Conservation (phyloP, 2,797 vertebrate species). For the Anguilla pacifica region DNA sequence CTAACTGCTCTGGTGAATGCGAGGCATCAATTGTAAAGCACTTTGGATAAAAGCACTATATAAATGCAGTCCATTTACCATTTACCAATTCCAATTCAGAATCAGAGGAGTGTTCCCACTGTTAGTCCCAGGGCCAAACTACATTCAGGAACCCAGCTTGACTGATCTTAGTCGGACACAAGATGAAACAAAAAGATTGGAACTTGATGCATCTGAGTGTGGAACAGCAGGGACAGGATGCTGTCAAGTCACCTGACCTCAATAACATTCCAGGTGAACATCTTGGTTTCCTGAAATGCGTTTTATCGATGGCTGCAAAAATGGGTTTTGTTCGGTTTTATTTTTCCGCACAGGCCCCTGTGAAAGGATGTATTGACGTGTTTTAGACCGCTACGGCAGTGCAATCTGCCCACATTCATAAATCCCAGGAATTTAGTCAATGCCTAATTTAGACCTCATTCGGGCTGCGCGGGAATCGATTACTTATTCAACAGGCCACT, state of each 20-base stretch:
- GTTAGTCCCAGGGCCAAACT: neutral
- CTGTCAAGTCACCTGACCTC: neutral
- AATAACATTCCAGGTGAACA: neutral
- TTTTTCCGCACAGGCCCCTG: neutral
- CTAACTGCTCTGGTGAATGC: too few relatives aligned
- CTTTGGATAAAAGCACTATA: too few relatives aligned
- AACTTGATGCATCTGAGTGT: neutral
- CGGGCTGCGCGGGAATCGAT: neutral
- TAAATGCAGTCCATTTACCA: too few relatives aligned
- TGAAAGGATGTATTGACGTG: neutral
- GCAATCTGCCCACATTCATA: neutral
- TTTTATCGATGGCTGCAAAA: neutral
- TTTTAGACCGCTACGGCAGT: neutral
- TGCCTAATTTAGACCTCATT: conserved; percentile 23
- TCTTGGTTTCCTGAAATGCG: neutral
- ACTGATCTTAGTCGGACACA: neutral
- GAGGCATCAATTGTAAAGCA: too few relatives aligned
- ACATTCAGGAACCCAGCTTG: neutral
- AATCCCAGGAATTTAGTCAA: neutral
- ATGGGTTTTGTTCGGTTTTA: neutral
- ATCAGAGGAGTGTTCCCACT: neutral
- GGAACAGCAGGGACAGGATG: neutral
- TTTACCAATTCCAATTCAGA: neutral
- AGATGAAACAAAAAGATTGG: neutral
- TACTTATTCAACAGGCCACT: conserved; percentile 11